Evolutionary conservation across 2,888 invertebrate species (phyloP).

Genomic region (Epirrita christyi): DNA sequence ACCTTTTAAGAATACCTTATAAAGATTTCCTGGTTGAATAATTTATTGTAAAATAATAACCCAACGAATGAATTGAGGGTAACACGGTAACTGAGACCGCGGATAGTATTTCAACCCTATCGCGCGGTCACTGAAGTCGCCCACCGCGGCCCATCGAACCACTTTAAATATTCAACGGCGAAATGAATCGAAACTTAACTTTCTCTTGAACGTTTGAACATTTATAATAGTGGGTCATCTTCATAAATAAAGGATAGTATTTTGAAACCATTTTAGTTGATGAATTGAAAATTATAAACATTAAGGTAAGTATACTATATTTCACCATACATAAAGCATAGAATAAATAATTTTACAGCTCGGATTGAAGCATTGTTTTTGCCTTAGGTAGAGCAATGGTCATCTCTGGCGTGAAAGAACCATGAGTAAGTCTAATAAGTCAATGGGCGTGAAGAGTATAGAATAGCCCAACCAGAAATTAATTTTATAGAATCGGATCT

Average conservation of each 20-base stretch:
- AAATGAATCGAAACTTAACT: constrained; percentile 65
- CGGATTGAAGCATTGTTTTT: no score
- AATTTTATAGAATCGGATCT: no score
- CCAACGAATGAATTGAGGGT: constrained; percentile 6
- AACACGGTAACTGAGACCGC: constrained; percentile 17
- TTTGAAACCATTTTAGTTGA: background rate
- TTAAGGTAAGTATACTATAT: no score
- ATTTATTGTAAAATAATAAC: constrained; percentile 5
- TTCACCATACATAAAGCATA: no score
- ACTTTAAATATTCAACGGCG: constrained; percentile 71
- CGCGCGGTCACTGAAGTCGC: constrained; percentile 50
- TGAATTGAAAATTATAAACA: no score
- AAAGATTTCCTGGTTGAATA: background rate
- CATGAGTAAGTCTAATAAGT: no score
- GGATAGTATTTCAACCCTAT: constrained; percentile 53
- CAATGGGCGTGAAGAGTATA: no score
- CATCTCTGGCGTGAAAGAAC: no score
- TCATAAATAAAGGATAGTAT: constrained; percentile 9
- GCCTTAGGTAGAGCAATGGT: no score
- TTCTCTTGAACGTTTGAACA: constrained; percentile 42
- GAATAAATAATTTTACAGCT: no score
- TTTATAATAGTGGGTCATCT: constrained; percentile 28
- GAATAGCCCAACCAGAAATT: no score
- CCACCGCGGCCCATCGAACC: constrained; percentile 54
- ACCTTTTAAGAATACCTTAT: no score